Percentiles rank a stretch among this genome's conserved stretches.
Evolutionary conservation across 2,888 invertebrate genomes (phyloP).

Genomic region (Hoplodrina ambigua): DNA sequence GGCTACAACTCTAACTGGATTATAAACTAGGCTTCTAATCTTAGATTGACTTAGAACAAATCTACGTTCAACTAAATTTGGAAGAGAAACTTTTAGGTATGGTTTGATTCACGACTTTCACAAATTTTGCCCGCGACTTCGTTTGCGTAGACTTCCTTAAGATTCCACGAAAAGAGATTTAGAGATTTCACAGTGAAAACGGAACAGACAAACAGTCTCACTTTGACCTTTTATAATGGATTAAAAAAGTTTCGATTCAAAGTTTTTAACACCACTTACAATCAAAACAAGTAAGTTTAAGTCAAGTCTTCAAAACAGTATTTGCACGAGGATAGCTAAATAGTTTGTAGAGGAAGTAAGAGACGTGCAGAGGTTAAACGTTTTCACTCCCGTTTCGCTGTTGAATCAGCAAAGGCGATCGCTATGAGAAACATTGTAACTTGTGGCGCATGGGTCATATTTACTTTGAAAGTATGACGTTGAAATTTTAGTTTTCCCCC

Average conservation of each 20-base stretch:
- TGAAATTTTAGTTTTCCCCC: too few relatives aligned
- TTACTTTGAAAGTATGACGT: slow-evolving; percentile 37
- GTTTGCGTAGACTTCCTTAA: not conserved
- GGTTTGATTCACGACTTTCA: slow-evolving; percentile 20
- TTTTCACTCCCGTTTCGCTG: slow-evolving; percentile 31
- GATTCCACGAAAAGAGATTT: not conserved
- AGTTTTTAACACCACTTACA: slow-evolving; percentile 19
- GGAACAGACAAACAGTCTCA: not conserved
- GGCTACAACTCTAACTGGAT: slow-evolving; percentile 43
- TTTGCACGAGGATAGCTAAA: slow-evolving; percentile 36
- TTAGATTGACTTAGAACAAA: slow-evolving; percentile 35
- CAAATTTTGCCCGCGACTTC: not conserved
- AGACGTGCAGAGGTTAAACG: slow-evolving; percentile 50
- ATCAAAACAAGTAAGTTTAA: slow-evolving; percentile 36
- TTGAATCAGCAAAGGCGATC: slow-evolving; percentile 42
- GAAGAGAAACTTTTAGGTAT: slow-evolving; percentile 11
- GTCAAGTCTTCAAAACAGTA: slow-evolving; percentile 24
- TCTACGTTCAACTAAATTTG: slow-evolving; percentile 23
- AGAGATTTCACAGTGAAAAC: not conserved
- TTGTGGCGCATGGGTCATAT: slow-evolving; percentile 35
- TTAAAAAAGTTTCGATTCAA: not conserved
- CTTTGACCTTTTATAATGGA: too few relatives aligned
- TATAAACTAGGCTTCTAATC: slow-evolving; percentile 41
- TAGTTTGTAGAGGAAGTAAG: slow-evolving; percentile 23
- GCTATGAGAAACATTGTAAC: slow-evolving; percentile 45